These are phyloP conservation scores for Uria aalge DNA, from an alignment of 2,113 vertebrate species.

Conservation along the genomic window DNA sequence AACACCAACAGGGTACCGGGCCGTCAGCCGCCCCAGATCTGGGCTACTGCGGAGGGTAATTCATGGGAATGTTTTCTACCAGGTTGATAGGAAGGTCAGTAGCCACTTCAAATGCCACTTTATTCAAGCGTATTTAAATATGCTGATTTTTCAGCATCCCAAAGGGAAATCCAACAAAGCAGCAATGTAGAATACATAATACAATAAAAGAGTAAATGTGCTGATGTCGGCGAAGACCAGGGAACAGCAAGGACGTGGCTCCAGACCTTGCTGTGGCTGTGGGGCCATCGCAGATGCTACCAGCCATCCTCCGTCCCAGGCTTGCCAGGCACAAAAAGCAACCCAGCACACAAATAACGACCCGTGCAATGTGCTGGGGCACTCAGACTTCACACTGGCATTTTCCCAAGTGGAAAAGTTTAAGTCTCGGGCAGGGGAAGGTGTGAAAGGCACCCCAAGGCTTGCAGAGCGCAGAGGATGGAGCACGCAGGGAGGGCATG, in stretches of 20 bases:
- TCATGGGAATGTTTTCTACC: background rate
- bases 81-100: background rate
- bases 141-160: background rate
- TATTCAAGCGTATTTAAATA: background rate
- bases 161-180: background rate
- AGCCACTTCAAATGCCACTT: background rate
- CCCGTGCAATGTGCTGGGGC: background rate
- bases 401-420: background rate
- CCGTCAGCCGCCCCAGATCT: accelerated
- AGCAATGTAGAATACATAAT: background rate
- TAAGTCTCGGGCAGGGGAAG: background rate
- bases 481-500: background rate
- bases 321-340: background rate
- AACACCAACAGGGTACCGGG: background rate
- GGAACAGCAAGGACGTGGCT: background rate
- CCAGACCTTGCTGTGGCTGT: background rate
- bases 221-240: background rate
- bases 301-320: background rate
- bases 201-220: background rate
- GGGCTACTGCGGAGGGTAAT: accelerated
- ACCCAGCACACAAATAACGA: background rate
- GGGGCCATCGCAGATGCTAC: background rate
- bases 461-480: background rate
- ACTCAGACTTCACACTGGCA: background rate
- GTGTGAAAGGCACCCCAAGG: background rate